Conservation (phyloP, 2,113 vertebrate species). For the Sorex fumeus region DNA sequence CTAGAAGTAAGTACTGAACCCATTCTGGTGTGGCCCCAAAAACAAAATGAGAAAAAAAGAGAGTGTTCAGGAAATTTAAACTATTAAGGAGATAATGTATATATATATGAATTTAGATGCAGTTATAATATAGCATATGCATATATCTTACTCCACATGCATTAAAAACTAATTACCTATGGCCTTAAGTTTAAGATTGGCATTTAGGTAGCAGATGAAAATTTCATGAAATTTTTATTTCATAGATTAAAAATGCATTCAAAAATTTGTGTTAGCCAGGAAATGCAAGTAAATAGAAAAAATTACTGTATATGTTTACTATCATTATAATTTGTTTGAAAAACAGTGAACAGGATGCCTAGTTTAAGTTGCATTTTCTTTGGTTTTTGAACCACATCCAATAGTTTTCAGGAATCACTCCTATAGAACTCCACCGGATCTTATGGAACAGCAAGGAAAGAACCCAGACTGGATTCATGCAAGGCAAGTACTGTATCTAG, state of each 20-base stretch:
- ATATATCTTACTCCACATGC: conserved; percentile 66
- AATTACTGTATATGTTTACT: not conserved
- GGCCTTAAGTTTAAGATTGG: conserved; percentile 55
- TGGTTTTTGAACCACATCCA: too few species aligned
- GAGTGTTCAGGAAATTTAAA: conserved; percentile 81
- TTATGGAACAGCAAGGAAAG: too few species aligned
- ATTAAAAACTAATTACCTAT: conserved; percentile 62
- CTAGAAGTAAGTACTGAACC: too few species aligned
- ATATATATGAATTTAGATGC: not conserved
- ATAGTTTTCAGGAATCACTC: too few species aligned
- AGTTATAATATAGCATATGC: conserved; percentile 42
- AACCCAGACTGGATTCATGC: too few species aligned
- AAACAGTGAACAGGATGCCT: not conserved
- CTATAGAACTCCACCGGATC: too few species aligned
- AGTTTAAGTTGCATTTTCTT: too few species aligned
- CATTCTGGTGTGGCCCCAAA: too few species aligned
- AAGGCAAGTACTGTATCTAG: not conserved
- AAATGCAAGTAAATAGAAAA: conserved; percentile 22
- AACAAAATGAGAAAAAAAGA: not conserved
- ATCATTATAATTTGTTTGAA: not conserved
- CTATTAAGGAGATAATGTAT: conserved; percentile 70
- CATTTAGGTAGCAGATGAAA: conserved; percentile 57
- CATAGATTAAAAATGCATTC: not conserved
- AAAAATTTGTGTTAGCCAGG: not conserved
- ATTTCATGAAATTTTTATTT: not conserved